Percentiles rank a stretch among this genome's conserved stretches.
Conservation (phyloP, 2,113 vertebrate genomes). For the Mormyrus lacerda region DNA sequence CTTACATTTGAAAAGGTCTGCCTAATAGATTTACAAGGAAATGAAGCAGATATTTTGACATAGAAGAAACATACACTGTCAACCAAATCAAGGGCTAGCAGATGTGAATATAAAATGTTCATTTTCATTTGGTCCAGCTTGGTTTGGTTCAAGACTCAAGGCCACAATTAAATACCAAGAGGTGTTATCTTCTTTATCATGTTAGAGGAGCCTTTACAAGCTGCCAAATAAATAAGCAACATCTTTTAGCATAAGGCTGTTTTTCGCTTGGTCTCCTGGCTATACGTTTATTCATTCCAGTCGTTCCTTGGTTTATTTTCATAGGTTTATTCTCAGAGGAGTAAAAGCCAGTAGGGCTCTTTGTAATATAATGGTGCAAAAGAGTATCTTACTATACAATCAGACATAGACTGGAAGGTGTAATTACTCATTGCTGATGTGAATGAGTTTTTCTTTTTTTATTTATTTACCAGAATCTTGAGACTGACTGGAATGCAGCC, state of each 20-base stretch:
- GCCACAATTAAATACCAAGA: conserved; percentile 4
- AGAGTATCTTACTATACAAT: neutral
- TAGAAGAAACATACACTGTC: neutral
- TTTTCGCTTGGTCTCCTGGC: neutral
- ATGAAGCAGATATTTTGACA: neutral
- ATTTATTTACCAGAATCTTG: conserved; percentile 1
- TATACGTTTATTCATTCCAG: neutral
- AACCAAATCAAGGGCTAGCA: neutral
- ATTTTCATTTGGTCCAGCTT: neutral
- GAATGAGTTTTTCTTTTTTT: neutral
- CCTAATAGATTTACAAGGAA: neutral
- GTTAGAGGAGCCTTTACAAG: conserved; percentile 3
- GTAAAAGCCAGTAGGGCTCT: neutral
- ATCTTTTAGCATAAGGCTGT: neutral
- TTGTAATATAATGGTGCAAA: neutral
- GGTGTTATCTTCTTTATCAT: neutral
- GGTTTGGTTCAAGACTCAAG: conserved; percentile 4
- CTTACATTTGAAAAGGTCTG: neutral
- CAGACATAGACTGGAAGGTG: neutral
- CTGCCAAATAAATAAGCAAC: neutral
- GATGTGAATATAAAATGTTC: neutral
- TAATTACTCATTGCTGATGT: neutral
- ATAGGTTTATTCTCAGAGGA: neutral
- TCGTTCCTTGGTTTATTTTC: neutral
- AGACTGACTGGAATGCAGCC: neutral